Conservation (phyloP, 2,113 vertebrate genomes). For the Bubo scandiacus region DNA sequence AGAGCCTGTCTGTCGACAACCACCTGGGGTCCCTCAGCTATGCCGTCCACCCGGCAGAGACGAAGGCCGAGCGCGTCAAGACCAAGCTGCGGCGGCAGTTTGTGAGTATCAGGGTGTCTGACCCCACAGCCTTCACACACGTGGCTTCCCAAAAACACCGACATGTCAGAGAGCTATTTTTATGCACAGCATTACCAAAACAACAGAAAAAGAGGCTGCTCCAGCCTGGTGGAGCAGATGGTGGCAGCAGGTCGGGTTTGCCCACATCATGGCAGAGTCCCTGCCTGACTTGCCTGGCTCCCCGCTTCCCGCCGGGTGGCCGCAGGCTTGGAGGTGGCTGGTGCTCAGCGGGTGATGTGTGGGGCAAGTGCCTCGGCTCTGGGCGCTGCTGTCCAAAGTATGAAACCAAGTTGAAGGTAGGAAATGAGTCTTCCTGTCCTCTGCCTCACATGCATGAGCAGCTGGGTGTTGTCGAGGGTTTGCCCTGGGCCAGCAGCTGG, state of each 20-base stretch:
- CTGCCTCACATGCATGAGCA: accelerated
- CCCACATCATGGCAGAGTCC: accelerated
- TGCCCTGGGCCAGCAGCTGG: not conserved
- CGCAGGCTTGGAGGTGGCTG: accelerated
- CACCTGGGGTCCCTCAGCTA: constrained; percentile 79
- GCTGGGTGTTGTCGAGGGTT: not conserved
- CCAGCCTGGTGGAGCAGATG: not conserved
- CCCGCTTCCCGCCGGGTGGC: accelerated
- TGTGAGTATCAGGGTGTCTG: constrained; percentile 70
- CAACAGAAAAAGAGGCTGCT: not conserved
- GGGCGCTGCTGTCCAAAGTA: not conserved
- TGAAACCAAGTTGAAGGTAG: not conserved
- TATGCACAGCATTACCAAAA: accelerated
- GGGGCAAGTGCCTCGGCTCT: accelerated
- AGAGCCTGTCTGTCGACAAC: constrained; percentile 87
- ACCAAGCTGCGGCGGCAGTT: constrained; percentile 89
- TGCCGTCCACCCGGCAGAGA: constrained; percentile 39
- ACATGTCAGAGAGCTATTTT: accelerated
- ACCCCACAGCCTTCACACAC: accelerated
- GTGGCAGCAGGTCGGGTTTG: not conserved
- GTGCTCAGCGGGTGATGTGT: accelerated
- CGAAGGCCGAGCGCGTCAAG: constrained; percentile 65
- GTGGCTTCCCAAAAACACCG: accelerated
- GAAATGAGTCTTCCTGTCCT: not conserved
- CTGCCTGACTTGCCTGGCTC: not conserved